phyloP scores from a whole-genome alignment of 2,888 invertebrate genomes.

The Oxytorus armatus region DNA sequence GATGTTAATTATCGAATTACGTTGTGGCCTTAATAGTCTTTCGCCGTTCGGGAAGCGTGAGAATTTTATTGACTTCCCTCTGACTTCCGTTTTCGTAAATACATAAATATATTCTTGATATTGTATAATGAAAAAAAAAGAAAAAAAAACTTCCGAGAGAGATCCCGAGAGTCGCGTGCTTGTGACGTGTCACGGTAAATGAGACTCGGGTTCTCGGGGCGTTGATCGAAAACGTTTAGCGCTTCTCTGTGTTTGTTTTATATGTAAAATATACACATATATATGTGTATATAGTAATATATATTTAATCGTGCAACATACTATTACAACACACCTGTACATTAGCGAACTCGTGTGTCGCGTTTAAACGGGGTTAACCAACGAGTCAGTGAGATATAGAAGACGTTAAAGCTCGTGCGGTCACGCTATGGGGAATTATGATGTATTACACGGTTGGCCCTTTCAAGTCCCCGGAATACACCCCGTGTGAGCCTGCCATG shows the following conservation, averaged over 20 bases:
- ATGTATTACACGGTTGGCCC: conserved; percentile 80
- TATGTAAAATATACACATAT: background rate
- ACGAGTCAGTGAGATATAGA: conserved; percentile 45
- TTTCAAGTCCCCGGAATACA: conserved; percentile 76
- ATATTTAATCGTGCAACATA: background rate
- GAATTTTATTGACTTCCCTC: conserved; percentile 35
- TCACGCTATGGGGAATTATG: conserved; percentile 83
- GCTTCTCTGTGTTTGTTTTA: conserved; percentile 23
- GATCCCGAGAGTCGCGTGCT: conserved; percentile 58
- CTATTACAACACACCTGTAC: conserved; percentile 32
- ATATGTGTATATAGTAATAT: background rate
- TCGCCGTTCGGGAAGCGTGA: conserved; percentile 49
- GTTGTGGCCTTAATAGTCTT: background rate
- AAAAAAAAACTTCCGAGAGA: no score
- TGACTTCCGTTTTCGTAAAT: conserved; percentile 65
- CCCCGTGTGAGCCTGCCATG: conserved; percentile 71
- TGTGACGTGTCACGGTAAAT: conserved; percentile 26
- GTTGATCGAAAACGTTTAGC: conserved; percentile 57
- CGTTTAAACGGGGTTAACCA: conserved; percentile 46
- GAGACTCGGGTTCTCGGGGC: conserved; percentile 10
- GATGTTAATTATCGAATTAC: background rate
- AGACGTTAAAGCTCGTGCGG: conserved; percentile 72
- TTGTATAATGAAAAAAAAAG: conserved; percentile 21
- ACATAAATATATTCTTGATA: conserved; percentile 30
- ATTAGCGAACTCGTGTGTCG: conserved; percentile 52